Percentiles rank a stretch among this genome's conserved stretches.
phyloP scores from a whole-genome alignment of 2,797 vertebrate genomes.

The Crax fasciolata region DNA sequence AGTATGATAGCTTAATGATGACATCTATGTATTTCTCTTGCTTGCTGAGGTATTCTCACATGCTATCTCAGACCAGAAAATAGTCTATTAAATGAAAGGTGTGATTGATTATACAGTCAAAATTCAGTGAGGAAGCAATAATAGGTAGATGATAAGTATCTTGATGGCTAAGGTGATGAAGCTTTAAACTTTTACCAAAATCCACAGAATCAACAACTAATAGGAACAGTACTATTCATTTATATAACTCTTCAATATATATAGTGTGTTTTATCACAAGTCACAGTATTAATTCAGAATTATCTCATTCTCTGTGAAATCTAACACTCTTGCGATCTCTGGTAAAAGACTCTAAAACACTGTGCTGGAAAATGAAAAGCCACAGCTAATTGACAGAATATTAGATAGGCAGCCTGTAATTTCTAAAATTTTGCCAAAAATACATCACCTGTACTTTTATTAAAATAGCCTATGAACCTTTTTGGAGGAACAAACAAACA shows the following conservation, averaged over 20 bases:
- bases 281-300: neutral
- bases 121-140: neutral
- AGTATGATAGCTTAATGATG: conserved; percentile 7
- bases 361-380: neutral
- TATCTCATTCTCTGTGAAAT: neutral
- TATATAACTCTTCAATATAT: neutral
- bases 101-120: neutral
- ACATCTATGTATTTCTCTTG: neutral
- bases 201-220: conserved; percentile 5
- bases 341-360: neutral
- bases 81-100: neutral
- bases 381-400: neutral
- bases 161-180: neutral
- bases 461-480: neutral
- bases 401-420: neutral
- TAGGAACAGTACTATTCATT: neutral
- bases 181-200: conserved; percentile 18
- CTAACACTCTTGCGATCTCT: neutral
- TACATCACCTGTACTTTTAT: neutral
- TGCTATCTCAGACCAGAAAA: neutral
- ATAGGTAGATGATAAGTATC: neutral
- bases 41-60: conserved; percentile 8
- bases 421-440: neutral
- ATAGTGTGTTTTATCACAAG: neutral
- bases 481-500: neutral